Evolutionary conservation across 2,888 invertebrate species (phyloP), one percentile per base, ranked within the genome.

Genomic region (Troilus luridus): DNA sequence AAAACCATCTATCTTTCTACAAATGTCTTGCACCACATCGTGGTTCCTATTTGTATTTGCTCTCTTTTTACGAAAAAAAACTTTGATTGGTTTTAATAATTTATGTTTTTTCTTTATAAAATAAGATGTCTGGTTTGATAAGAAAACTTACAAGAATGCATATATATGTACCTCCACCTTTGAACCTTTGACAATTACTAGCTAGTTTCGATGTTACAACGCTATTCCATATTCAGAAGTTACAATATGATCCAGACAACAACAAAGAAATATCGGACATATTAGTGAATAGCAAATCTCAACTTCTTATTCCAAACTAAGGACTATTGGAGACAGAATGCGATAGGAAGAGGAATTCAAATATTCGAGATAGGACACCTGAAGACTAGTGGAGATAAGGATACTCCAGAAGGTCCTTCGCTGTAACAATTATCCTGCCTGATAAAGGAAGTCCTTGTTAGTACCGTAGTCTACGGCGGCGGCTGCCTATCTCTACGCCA

Each of bases 401-500:
- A 77, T 17, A 27, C 27, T 41, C 72, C 72, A 27, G 24, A 17
- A 14, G 27, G 0, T 5, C 9, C 27, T 1, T 1, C 1, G 24
- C 41, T 41, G 41, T 77, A 77, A 77, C 72, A 77, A 77, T 77
- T 77, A 77, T 27, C 6, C 12, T 27, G 24, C 6, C 17, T 77
- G 72, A 77, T 77, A 77, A 77, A 77, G 72, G 72, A 41, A 77
- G 72, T 41, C 72, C 72, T 41, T 19, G 72, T 41, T 77, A 77
- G 27, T 41, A 41, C 41, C 41, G 41, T n/a, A 41, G 41, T 41
- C 41, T 41, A 41, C 41, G 41, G 41, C 41, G 72, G 27, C 17
- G 41, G 41, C 8, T 77, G 27, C 21, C 27, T 77, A 77, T 77
- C 72, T 41, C 7, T 41, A 7, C 19, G 41, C 41, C 72, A 27